Percentiles rank a stretch among this genome's conserved stretches.
Conservation (phyloP, 2,797 vertebrate species). For the Limnodromus scolopaceus region DNA sequence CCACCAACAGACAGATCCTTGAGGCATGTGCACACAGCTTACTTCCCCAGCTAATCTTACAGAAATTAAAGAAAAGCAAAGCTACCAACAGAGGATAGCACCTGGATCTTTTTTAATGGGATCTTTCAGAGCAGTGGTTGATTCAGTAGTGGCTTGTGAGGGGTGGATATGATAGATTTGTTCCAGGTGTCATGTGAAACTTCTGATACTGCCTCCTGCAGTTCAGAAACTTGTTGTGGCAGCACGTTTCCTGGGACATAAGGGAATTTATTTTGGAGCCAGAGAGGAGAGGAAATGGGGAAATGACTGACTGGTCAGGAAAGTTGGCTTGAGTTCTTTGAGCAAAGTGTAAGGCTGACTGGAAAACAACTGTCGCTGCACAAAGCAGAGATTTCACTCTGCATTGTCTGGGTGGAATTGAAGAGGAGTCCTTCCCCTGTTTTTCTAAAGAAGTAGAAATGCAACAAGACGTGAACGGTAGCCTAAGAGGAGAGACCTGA, state of each 20-base stretch:
- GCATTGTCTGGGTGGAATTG: not conserved
- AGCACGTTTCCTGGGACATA: not conserved
- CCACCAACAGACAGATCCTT: not conserved
- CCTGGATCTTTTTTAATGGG: not conserved
- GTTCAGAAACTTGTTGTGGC: not conserved
- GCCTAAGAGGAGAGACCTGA: not conserved
- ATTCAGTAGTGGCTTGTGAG: not conserved
- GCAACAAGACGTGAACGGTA: not conserved
- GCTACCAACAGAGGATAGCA: not conserved
- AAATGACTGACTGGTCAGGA: not conserved
- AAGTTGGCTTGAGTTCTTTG: not conserved
- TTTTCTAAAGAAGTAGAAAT: not conserved
- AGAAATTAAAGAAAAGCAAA: not conserved
- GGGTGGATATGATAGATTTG: no score
- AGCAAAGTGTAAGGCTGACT: not conserved
- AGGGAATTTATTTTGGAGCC: not conserved
- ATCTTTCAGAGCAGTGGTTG: not conserved
- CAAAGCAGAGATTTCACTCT: not conserved
- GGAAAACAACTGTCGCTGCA: not conserved
- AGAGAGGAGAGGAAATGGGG: not conserved
- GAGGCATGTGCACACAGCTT: not conserved
- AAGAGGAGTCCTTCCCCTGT: not conserved
- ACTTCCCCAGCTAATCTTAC: not conserved
- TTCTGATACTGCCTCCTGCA: not conserved
- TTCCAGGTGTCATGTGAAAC: not conserved